Conservation (phyloP, 2,888 invertebrate species). For the Agrotis puta region DNA sequence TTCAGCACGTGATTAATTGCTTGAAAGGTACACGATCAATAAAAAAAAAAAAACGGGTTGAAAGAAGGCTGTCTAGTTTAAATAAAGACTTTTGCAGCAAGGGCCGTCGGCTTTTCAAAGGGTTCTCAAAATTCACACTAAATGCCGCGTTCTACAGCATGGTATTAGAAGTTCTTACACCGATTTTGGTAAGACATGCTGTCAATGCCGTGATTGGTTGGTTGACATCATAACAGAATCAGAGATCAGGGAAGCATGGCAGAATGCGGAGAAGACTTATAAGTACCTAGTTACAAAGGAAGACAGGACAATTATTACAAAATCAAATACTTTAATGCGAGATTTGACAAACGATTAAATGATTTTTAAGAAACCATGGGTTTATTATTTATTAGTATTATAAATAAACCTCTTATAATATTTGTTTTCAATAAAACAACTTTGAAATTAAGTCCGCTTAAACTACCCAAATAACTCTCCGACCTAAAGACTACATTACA, state of each 20-base stretch:
- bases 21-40: slow-evolving; percentile 6
- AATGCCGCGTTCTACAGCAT: not conserved
- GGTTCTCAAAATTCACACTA: not conserved
- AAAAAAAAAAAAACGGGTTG: not conserved
- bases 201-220: not conserved
- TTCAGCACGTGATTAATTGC: slow-evolving; percentile 16
- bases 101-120: slow-evolving; percentile 40
- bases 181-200: not conserved
- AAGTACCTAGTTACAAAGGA: too few species aligned
- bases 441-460: slow-evolving; percentile 26
- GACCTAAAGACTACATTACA: slow-evolving; percentile 31
- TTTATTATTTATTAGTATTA: not conserved
- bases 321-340: not conserved
- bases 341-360: not conserved
- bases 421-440: slow-evolving; percentile 3
- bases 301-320: too few species aligned
- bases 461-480: slow-evolving; percentile 31
- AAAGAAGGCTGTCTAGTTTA: slow-evolving; percentile 13
- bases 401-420: not conserved
- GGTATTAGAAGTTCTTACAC: not conserved
- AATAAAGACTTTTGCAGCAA: slow-evolving; percentile 14
- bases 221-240: too few species aligned
- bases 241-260: too few species aligned
- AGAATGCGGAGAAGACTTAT: too few species aligned
- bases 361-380: not conserved